These are phyloP conservation scores for Chlorocebus sabaeus DNA, from an alignment of 2,113 vertebrate species.

Conservation along the genomic window DNA sequence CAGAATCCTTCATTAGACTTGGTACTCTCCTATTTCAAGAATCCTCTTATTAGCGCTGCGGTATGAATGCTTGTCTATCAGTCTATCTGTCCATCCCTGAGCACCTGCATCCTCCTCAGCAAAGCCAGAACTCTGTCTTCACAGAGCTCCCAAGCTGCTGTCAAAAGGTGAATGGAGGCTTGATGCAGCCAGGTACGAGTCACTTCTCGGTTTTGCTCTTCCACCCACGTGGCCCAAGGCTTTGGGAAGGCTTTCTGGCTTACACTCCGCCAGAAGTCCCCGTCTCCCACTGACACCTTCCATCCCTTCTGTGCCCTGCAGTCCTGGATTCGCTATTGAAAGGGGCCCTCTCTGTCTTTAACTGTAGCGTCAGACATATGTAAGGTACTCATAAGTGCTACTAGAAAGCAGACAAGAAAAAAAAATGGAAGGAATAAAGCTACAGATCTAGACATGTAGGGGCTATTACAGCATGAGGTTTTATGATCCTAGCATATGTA, in stretches of 20 bases:
- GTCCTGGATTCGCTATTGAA: neutral
- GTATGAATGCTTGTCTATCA: neutral
- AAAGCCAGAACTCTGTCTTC: neutral
- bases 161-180: neutral
- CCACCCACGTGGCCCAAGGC: neutral
- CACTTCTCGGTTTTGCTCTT: neutral
- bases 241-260: neutral
- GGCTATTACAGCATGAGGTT: neutral
- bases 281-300: neutral
- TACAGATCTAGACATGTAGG: neutral
- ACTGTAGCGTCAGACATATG: neutral
- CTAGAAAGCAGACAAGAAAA: neutral
- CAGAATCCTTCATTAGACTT: neutral
- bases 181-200: neutral
- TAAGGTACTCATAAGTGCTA: neutral
- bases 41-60: neutral
- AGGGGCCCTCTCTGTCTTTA: neutral
- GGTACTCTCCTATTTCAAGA: neutral
- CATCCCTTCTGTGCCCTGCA: neutral
- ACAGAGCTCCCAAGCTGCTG: neutral
- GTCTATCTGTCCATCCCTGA: neutral
- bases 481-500: neutral
- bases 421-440: neutral
- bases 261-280: neutral
- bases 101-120: neutral